Percentiles rank a stretch among this genome's conserved stretches.
Conservation (phyloP, 2,797 vertebrate species). For the Esox lucius region DNA sequence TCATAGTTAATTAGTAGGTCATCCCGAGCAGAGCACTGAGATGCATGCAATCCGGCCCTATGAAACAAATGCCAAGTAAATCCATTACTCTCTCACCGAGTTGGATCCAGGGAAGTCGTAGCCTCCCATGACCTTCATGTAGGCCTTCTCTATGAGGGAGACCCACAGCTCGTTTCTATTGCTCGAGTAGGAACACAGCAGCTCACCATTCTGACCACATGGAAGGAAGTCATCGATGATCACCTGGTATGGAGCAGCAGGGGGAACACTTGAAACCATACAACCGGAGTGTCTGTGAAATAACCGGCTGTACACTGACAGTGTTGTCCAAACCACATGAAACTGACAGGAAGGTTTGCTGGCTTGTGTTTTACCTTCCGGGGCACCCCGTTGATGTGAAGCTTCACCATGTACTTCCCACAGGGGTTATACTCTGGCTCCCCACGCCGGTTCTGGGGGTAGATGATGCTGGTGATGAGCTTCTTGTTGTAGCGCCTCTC, state of each 20-base stretch:
- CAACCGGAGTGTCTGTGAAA: neutral
- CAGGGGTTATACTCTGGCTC: conserved; percentile 97
- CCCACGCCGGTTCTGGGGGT: conserved; percentile 94
- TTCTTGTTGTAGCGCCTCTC: conserved; percentile 97
- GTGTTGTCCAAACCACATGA: no score
- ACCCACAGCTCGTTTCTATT: conserved; percentile 98
- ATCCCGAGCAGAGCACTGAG: neutral
- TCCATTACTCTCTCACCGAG: conserved; percentile 75
- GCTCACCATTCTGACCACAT: conserved; percentile 95
- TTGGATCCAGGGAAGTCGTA: conserved; percentile 99
- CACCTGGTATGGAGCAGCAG: neutral
- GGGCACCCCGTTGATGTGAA: conserved; percentile 98
- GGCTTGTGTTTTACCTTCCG: conserved; percentile 82
- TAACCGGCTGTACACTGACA: neutral
- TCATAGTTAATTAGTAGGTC: neutral
- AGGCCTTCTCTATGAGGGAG: conserved; percentile 98
- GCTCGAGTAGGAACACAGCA: conserved; percentile 98
- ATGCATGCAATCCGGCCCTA: neutral
- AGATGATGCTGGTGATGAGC: conserved; percentile 97
- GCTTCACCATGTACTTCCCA: conserved; percentile 99
- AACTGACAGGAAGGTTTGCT: neutral
- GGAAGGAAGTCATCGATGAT: neutral
- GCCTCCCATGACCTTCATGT: conserved; percentile 99
- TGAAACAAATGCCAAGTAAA: neutral
- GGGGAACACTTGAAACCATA: neutral